Evolutionary conservation across 2,113 vertebrate species (phyloP).

Genomic region (Boleophthalmus pectinirostris): DNA sequence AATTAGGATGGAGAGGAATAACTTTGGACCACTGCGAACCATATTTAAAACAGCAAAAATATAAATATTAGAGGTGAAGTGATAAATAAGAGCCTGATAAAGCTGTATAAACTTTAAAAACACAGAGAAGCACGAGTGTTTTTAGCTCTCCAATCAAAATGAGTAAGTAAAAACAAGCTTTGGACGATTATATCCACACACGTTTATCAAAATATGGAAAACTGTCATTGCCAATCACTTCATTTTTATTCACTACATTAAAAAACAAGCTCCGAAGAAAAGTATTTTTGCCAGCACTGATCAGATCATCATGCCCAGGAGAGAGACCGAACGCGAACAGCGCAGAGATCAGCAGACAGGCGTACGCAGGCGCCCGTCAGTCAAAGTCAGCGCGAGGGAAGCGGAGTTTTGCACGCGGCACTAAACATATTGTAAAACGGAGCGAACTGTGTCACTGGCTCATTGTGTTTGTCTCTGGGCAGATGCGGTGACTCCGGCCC

Average conservation of each 20-base stretch:
- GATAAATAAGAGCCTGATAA: neutral
- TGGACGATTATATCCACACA: too few relatives aligned
- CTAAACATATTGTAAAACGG: neutral
- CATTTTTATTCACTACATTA: neutral
- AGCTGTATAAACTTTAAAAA: neutral
- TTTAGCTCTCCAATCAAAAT: neutral
- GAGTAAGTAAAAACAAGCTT: too few relatives aligned
- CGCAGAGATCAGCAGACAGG: neutral
- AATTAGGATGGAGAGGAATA: too few relatives aligned
- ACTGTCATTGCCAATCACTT: neutral
- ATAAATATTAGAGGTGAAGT: neutral
- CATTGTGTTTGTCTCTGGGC: neutral
- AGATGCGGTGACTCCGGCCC: neutral
- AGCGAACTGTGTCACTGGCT: neutral
- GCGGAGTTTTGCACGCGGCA: neutral
- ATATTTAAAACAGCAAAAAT: too few relatives aligned
- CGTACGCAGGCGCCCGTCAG: neutral
- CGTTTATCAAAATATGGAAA: neutral
- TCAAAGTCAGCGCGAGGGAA: constrained; percentile 1
- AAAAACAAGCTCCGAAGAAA: neutral
- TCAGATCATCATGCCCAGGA: neutral
- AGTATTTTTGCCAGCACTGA: neutral
- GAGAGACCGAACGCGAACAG: neutral
- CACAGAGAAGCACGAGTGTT: too few relatives aligned
- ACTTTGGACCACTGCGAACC: too few relatives aligned